Evolutionary conservation across 2,113 vertebrate genomes (phyloP), one percentile per base, ranked within the genome.

Genomic region (Hepsetus odoe): DNA sequence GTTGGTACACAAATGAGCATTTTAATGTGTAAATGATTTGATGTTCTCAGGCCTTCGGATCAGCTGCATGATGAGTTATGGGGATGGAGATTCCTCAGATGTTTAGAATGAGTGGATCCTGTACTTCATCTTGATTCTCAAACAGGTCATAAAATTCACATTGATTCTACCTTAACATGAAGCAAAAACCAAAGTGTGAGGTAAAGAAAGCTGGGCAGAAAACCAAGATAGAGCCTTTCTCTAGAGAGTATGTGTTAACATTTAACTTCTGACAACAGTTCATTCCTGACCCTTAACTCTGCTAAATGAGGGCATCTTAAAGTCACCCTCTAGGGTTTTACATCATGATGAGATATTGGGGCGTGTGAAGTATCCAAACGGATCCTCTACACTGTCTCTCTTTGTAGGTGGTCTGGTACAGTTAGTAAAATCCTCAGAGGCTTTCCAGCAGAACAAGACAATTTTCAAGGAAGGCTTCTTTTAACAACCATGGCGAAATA

Each of bases 311-410:
- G 70, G 42, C 18, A 33, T 65, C 1, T 38, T 64, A 64, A 35
- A 64, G 68, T 28, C 5, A 5, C 33, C 70, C 58, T 72, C 68
- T 49, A 38, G 77, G 70, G 59, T 20, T 73, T 66, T 30, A 42
- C 65, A 51, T 56, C 28, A 73, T 79, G 56, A 58, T 77, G 69
- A 77, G 65, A 42, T 77, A 68, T 62, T 55, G 38, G 69, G 20
- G 22, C 32, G 9, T 77, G 68, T 72, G 51, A 40, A 77, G 38
- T 61, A 44, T 73, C 53, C 13, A 38, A 38, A n/a, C n/a, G 5
- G 33, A 80, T 73, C 13, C 46, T 20, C 70, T 67, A 44, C 20
- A 55, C 64, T 72, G 51, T 77, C 67, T 77, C 38, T 24, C 14
- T 38, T 20, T 64, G 38, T 42, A 20, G 18, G 18, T 49, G 42